phyloP scores from a whole-genome alignment of 2,113 vertebrate genomes.

The Clinocottus analis region DNA sequence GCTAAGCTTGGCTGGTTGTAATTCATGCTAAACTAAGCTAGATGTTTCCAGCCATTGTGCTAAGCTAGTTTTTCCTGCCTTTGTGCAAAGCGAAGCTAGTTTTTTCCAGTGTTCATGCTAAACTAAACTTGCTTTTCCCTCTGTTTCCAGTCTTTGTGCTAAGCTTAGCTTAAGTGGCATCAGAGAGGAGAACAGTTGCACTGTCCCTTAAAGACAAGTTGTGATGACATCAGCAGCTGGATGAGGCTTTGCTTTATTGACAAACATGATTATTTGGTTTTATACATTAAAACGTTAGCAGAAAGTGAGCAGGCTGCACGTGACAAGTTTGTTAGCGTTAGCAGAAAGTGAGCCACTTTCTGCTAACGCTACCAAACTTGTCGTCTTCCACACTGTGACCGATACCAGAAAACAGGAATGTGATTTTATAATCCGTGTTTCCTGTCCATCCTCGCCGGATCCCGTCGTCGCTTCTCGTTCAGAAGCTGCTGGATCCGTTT shows the following conservation, averaged over 20 bases:
- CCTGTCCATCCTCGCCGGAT: conserved; percentile 43
- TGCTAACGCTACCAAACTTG: too few species aligned
- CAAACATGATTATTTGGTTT: conserved; percentile 45
- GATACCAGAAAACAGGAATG: neutral
- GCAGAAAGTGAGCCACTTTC: too few species aligned
- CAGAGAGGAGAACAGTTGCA: neutral
- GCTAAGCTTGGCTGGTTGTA: too few species aligned
- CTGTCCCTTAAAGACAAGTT: conserved; percentile 12
- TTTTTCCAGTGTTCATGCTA: neutral
- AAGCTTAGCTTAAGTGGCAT: neutral
- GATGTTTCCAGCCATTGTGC: too few species aligned
- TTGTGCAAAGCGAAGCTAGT: too few species aligned
- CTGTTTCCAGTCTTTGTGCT: neutral
- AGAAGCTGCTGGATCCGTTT: conserved; percentile 94
- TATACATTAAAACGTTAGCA: conserved; percentile 9
- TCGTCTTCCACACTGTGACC: too few species aligned
- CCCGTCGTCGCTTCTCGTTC: conserved; percentile 84
- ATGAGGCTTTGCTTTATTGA: conserved; percentile 62
- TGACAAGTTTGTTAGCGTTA: conserved; percentile 17
- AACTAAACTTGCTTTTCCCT: neutral
- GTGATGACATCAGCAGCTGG: conserved; percentile 35
- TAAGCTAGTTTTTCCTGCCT: too few species aligned
- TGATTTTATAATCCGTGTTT: conserved; percentile 22
- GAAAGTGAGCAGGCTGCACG: too few species aligned
- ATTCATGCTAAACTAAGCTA: too few species aligned